A percentile compares a stretch with the other conserved stretches of the same genome.
Conservation (phyloP, 2,888 invertebrate species). For the Tanytarsus gracilentus region DNA sequence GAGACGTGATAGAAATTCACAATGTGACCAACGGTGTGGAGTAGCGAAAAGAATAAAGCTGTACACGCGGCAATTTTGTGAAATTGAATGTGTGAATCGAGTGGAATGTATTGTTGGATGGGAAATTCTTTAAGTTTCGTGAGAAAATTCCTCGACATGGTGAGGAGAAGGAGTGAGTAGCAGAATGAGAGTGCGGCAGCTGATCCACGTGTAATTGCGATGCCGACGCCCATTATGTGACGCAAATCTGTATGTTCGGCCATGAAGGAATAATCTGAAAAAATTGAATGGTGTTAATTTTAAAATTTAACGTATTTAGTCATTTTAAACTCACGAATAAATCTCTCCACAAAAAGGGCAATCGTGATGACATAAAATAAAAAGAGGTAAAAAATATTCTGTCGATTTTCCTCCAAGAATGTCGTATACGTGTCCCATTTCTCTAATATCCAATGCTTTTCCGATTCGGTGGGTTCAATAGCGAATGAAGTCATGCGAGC, state of each 20-base stretch:
- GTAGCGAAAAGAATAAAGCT: conserved; percentile 81
- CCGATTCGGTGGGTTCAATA: conserved; percentile 68
- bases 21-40: conserved; percentile 90
- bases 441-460: conserved; percentile 59
- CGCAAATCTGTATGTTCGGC: conserved; percentile 89
- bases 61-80: conserved; percentile 96
- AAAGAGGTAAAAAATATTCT: conserved; percentile 91
- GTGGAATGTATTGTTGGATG: conserved; percentile 85
- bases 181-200: conserved; percentile 92
- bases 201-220: conserved; percentile 88
- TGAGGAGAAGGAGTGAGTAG: conserved; percentile 80
- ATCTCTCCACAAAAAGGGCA: conserved; percentile 87
- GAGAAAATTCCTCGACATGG: conserved; percentile 85
- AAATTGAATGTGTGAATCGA: conserved; percentile 93
- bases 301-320: conserved; percentile 10
- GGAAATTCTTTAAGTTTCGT: conserved; percentile 91
- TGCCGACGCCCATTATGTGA: conserved; percentile 95
- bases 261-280: conserved; percentile 86
- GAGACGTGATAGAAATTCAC: conserved; percentile 97
- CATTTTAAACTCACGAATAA: conserved; percentile 62
- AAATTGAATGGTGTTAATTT: conserved; percentile 30
- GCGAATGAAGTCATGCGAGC: conserved; percentile 93
- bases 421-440: conserved; percentile 84
- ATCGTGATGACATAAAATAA: conserved; percentile 91
- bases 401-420: conserved; percentile 89